Percentiles rank a stretch among this genome's conserved stretches.
Conservation (phyloP, 37 sponge, comb jelly and placozoan genomes). For the Ephydatia muelleri region DNA sequence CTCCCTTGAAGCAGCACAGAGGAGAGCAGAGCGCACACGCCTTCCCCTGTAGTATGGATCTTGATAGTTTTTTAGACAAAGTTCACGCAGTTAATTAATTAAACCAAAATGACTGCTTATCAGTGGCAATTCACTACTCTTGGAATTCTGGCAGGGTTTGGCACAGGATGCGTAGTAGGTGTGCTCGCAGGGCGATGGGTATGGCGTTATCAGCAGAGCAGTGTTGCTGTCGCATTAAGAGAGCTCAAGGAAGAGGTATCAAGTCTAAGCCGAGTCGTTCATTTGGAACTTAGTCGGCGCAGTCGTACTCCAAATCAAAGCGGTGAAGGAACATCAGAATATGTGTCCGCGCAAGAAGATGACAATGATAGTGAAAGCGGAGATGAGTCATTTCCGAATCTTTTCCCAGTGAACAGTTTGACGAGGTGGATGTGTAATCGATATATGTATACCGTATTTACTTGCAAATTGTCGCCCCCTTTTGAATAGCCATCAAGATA, state of each 20-base stretch:
- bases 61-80: background rate
- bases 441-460: background rate
- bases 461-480: background rate
- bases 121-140: slow-evolving; percentile 12
- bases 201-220: background rate
- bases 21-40: background rate
- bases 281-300: background rate
- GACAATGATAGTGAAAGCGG: slow-evolving; percentile 19
- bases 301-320: background rate
- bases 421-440: background rate
- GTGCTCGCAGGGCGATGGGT: slow-evolving; percentile 36
- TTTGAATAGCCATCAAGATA: background rate
- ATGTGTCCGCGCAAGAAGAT: slow-evolving; percentile 44
- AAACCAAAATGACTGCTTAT: background rate
- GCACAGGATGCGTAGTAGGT: slow-evolving; percentile 44
- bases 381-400: slow-evolving; percentile 39
- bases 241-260: slow-evolving; percentile 45
- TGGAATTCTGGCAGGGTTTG: slow-evolving; percentile 41
- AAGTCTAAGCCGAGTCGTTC: slow-evolving; percentile 10
- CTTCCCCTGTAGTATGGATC: background rate
- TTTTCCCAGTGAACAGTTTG: background rate
- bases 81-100: background rate
- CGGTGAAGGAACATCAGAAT: slow-evolving; percentile 21
- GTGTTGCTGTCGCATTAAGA: slow-evolving; percentile 16
- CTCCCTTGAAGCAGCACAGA: background rate